Conservation (phyloP, 1,140 invertebrate species). For the Euschistus heros region DNA sequence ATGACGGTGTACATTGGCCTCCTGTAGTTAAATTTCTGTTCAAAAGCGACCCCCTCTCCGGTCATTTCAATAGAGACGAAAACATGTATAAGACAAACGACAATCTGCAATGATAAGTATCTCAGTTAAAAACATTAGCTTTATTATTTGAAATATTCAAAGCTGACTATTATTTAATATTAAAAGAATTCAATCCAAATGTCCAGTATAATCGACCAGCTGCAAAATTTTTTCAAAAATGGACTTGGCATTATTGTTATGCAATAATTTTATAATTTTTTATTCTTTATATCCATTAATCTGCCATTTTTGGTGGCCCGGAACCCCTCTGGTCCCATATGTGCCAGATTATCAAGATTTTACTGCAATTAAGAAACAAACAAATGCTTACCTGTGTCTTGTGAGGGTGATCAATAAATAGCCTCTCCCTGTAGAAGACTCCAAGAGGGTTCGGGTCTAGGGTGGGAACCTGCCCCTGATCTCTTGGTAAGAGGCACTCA, state of each 20-base stretch:
- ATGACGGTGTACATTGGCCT: conserved; percentile 90
- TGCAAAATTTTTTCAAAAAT: neutral
- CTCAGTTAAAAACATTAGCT: neutral
- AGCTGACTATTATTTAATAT: neutral
- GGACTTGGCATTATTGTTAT: neutral
- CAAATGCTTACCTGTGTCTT: conserved; percentile 42
- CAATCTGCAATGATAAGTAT: conserved; percentile 42
- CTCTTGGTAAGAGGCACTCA: conserved; percentile 65
- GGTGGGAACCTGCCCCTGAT: conserved; percentile 41
- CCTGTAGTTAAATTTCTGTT: conserved; percentile 94
- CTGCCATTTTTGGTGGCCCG: too few relatives aligned
- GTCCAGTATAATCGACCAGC: neutral
- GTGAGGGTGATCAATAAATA: conserved; percentile 70
- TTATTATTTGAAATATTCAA: neutral
- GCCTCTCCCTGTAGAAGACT: conserved; percentile 54
- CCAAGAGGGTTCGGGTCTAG: conserved; percentile 44
- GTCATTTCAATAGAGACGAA: conserved; percentile 97
- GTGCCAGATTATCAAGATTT: neutral
- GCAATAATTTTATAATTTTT: neutral
- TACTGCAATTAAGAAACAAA: neutral
- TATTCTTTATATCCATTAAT: too few relatives aligned
- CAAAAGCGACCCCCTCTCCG: conserved; percentile 88
- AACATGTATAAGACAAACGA: conserved; percentile 68
- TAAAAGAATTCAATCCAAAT: neutral
- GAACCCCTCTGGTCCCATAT: too few relatives aligned